Base-by-base conservation (phyloP, 2,113 vertebrate species). In the Apaloderma vittatum region DNA sequence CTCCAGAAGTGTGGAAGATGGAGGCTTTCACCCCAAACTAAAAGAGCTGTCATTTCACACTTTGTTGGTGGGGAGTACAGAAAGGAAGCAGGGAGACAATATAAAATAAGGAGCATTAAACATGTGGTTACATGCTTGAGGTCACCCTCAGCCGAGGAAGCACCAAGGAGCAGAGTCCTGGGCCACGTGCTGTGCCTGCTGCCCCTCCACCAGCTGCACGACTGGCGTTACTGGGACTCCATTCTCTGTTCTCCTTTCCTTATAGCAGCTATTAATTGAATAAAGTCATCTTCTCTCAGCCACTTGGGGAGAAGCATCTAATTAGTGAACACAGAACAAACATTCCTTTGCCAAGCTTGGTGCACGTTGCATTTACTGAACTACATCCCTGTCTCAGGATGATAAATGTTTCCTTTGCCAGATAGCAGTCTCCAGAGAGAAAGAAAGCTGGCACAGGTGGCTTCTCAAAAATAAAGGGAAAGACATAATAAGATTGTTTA, bases 121-220 rank as follows among this genome's bases (percentile, higher is more conserved):
- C 43, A 40, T 17, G 40, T 57, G 11, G 6, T 45, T 37, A 26
- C 7, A 5, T 1, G 15, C 30, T 45, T 36, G 52, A 85, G 20
- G n/a, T 52, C 61, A 40, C 87, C 51, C 37, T 58, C 9, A 6
- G 57, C 20, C 12, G 3, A 59, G 46, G 32, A 58, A 59, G 21
- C 36, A 36, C 3, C 0, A 0, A 10, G 49, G 20, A 73, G n/a
- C 54, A 23, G 22, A 4, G n/a, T 45, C 43, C 51, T 7, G 16
- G n/a, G 12, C 27, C 48, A 48, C 0, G 2, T 12, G 13, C 12
- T 59, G 21, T 14, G 34, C 9, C 40, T 59, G 14, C 58, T 86
- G 82, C 26, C 62, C 43, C 32, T 65, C 48, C 8, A 5, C 22
- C 6, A 5, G 19, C 49, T 10, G 4, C 68, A 37, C 3, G 7